Evolutionary conservation across 2,797 vertebrate species (phyloP), one percentile per base, ranked within the genome.

Genomic region (Agapornis canus): DNA sequence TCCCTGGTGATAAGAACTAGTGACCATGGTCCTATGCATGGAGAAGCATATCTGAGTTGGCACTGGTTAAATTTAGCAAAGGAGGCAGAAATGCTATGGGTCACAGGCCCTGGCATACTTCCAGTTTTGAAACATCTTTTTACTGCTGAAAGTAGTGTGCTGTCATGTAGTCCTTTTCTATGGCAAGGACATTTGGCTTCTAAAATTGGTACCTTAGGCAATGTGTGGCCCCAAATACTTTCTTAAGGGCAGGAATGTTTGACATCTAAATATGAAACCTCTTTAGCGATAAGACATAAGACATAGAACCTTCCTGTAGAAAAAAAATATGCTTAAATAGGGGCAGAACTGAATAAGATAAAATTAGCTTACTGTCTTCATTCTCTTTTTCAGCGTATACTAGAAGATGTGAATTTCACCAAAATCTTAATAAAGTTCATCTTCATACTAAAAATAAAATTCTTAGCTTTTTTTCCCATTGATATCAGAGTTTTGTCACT

Each of bases 1-100:
- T 19, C 29, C 17, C 49, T 61, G 10, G 16, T 27, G 40, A 81
- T 45, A 54, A 13, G 21, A 82, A 14, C 16, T 40, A 70, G 35
- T 61, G n/a, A 20, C 27, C 4, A 0, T 39, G 0, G 29, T 43
- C 18, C 19, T 86, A 5, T n/a, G 37, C 0, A 1, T n/a, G 40
- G 20, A 70, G 59, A 59, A 52, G 31, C 29, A 5, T 61, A 70
- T 68, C 40, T 66, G 19, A n/a, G 20, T 73, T 63, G 73, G 22
- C 29, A 27, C 10, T 42, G 37, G 7, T 52, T 73, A 5, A 2
- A 1, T 22, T 75, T 75, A 57, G 20, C 15, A 19, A 1, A 5
- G 39, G 21, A 57, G 48, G 27, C 27, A 37, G 72, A 71, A 73
- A 32, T 22, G 6, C 9, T 3, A 0, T 19, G 26, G 1, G 6